Base-by-base conservation (phyloP, 2,888 invertebrate genomes). In the Amiota mariae region DNA sequence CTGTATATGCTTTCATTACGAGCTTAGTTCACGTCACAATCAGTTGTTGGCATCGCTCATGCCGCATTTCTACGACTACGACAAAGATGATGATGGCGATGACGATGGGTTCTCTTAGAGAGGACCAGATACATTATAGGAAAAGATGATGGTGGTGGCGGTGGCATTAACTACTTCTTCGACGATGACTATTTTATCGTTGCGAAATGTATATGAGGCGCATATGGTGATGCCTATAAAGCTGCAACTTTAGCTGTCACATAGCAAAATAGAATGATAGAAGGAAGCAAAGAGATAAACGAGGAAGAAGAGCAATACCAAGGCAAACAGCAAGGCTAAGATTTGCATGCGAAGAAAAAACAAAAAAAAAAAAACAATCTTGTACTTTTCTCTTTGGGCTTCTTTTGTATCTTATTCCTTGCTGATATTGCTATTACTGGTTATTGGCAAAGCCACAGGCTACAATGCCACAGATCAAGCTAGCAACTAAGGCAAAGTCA, bases 1-100 rank as follows among this genome's bases (percentile, higher is more conserved):
- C 80, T 83, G 76, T 79, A 80, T 82, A 82, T 82, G 87, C 85
- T 87, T 87, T 85, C 86, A 86, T 85, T 85, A 85, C 85, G 81
- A 78, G 88, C 88, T 87, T 86, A 87, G 86, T 87, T 85, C 85
- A 85, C 86, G 85, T 87, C 88, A 86, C 87, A 87, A 87, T 87
- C 87, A 86, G 87, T 87, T 87, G 87, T 87, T 87, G 87, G 86
- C 86, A 87, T 87, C 83, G 80, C 82, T 82, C 79, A 80, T 86
- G 82, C 85, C 84, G 85, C 87, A 85, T 84, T 86, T 84, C 81
- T 77, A 70, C 77, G 15, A 18, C 20, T 20, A 59, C 48, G 36
- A 36, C 36, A 36, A 36, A 36, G 36, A 36, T 36, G 36, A 36
- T 36, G 36, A 36, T 36, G 36, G 24, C 24, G 24, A 24, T 24